Percentiles rank a stretch among this genome's conserved stretches.
phyloP scores from a whole-genome alignment of 2,113 vertebrate genomes.

The Neolamprologus falcicula region DNA sequence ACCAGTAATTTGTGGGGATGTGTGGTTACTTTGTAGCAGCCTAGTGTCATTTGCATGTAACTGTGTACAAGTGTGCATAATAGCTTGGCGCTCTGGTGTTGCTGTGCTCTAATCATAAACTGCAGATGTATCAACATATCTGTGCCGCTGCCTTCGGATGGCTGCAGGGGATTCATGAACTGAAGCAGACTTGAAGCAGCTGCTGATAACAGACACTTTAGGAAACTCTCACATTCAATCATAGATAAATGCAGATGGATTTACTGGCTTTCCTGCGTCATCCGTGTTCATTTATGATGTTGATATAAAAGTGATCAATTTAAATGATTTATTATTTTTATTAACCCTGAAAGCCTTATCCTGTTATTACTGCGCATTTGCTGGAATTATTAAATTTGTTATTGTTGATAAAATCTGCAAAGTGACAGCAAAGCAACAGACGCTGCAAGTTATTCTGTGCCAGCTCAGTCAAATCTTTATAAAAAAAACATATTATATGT shows the following conservation, averaged over 20 bases:
- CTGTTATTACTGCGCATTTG: neutral
- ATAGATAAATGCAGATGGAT: neutral
- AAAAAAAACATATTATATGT: neutral
- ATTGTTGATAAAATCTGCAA: neutral
- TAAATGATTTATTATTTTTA: neutral
- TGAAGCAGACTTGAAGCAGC: neutral
- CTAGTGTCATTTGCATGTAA: neutral
- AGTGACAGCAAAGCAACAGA: neutral
- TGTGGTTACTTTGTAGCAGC: neutral
- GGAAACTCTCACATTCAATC: neutral
- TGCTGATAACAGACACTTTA: neutral
- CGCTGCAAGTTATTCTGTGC: neutral
- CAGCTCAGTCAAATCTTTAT: neutral
- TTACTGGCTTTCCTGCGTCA: neutral
- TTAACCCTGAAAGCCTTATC: neutral
- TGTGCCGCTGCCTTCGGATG: neutral
- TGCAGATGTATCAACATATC: neutral
- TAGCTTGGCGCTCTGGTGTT: neutral
- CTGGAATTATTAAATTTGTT: neutral
- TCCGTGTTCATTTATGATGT: neutral
- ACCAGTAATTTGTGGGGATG: neutral
- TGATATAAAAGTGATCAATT: neutral
- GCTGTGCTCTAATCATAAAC: neutral
- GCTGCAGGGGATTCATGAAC: neutral
- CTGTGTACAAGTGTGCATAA: neutral